These are phyloP conservation scores for Bambusicola thoracicus DNA, from an alignment of 2,113 vertebrate species.

Conservation along the genomic window DNA sequence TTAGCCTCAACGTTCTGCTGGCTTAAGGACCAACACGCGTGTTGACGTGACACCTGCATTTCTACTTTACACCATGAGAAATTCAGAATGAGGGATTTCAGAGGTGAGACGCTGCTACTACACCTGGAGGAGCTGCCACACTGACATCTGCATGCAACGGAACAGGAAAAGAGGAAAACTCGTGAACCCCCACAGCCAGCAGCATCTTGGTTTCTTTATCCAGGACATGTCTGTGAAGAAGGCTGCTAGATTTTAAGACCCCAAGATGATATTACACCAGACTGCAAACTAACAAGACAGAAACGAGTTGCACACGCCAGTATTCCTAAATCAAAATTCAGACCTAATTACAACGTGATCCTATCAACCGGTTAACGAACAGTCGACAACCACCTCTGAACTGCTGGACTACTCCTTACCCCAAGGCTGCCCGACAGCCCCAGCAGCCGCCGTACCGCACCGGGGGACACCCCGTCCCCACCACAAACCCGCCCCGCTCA, in stretches of 20 bases:
- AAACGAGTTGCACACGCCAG: accelerated
- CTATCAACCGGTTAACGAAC: no score
- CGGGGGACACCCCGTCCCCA: no score
- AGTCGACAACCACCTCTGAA: no score
- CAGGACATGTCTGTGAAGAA: background rate
- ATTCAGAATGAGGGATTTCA: background rate
- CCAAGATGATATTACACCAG: background rate
- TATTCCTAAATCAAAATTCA: background rate
- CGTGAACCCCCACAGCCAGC: background rate
- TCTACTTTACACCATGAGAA: background rate
- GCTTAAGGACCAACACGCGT: background rate
- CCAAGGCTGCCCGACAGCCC: no score
- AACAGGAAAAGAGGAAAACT: background rate
- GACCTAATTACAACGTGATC: no score
- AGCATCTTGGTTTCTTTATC: background rate
- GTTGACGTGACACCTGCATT: background rate
- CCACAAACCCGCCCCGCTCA: no score
- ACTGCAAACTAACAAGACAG: background rate
- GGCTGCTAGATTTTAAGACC: background rate
- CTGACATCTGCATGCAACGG: background rate
- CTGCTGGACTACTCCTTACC: no score
- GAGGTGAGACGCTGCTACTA: background rate
- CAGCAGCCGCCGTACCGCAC: background rate
- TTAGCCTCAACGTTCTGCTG: background rate
- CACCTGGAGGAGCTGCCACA: background rate